Percentiles rank a stretch among this genome's conserved stretches.
Conservation (phyloP, 2,797 vertebrate genomes). For the Poeciliopsis paucimaculata region DNA sequence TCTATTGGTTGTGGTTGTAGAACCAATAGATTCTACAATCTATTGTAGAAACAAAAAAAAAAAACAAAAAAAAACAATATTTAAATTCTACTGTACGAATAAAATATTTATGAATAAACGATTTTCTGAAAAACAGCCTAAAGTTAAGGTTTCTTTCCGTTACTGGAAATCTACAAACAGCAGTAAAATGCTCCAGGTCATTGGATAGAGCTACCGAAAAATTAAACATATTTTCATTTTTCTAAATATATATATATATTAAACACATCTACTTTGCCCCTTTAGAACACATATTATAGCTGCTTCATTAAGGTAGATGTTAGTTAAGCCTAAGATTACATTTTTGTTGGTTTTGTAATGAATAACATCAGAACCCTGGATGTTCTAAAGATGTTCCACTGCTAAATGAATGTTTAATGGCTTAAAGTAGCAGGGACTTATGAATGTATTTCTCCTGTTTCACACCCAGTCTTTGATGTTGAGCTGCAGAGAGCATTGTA, state of each 20-base stretch:
- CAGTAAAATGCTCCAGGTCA: neutral
- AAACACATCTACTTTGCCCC: neutral
- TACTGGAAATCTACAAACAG: neutral
- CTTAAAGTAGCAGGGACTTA: neutral
- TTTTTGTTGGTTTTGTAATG: neutral
- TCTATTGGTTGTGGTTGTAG: neutral
- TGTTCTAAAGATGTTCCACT: neutral
- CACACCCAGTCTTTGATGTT: neutral
- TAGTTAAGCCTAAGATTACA: neutral
- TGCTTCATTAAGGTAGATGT: neutral
- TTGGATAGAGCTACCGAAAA: neutral
- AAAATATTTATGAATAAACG: neutral
- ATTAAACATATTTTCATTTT: no score
- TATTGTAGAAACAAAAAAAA: no score
- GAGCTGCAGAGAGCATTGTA: conserved; percentile 6
- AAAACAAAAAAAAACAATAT: neutral
- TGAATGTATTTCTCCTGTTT: conserved; percentile 8
- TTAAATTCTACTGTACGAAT: neutral
- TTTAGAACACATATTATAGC: no score
- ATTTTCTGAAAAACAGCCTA: neutral
- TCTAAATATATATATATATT: neutral
- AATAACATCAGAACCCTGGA: neutral
- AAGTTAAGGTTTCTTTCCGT: neutral
- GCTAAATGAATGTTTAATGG: neutral
- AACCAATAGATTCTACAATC: no score